phyloP scores from a whole-genome alignment of 2,888 invertebrate genomes.

The Cordilura impudica region DNA sequence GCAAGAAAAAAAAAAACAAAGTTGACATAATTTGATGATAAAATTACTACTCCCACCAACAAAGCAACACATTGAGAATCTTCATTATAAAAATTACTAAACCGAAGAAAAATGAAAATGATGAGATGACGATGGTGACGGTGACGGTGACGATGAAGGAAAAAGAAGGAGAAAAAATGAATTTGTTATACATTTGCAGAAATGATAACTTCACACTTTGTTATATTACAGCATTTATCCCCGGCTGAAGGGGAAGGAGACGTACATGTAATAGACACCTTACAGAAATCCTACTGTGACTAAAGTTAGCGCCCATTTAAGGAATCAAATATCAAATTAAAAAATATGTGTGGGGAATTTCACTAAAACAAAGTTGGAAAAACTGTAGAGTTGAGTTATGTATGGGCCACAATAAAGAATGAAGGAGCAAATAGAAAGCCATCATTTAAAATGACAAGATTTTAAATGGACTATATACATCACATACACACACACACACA shows the following conservation, averaged over 20 bases:
- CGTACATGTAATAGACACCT: conserved; percentile 68
- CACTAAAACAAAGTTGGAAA: background rate
- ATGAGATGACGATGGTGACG: background rate
- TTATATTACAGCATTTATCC: background rate
- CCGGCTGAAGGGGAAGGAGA: background rate
- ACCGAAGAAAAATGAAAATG: conserved; percentile 10
- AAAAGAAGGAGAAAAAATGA: conserved; percentile 1
- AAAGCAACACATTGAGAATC: background rate
- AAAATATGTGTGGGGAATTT: conserved; percentile 47
- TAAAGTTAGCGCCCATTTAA: conserved; percentile 71
- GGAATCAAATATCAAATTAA: conserved; percentile 74
- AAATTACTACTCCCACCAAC: conserved; percentile 27
- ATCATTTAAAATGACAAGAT: conserved; percentile 13
- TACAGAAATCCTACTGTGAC: conserved; percentile 68
- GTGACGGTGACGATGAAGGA: background rate
- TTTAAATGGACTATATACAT: conserved; percentile 19
- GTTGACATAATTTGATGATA: conserved; percentile 38
- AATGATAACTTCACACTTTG: conserved; percentile 47
- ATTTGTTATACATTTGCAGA: conserved; percentile 37
- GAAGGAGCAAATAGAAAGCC: background rate
- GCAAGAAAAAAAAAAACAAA: conserved; percentile 23
- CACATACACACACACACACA: too few species aligned
- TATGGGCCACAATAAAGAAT: background rate
- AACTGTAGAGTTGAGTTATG: background rate
- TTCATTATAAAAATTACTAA: background rate